phyloP scores from a whole-genome alignment of 2,113 vertebrate genomes.

The Lepisosteus oculatus region DNA sequence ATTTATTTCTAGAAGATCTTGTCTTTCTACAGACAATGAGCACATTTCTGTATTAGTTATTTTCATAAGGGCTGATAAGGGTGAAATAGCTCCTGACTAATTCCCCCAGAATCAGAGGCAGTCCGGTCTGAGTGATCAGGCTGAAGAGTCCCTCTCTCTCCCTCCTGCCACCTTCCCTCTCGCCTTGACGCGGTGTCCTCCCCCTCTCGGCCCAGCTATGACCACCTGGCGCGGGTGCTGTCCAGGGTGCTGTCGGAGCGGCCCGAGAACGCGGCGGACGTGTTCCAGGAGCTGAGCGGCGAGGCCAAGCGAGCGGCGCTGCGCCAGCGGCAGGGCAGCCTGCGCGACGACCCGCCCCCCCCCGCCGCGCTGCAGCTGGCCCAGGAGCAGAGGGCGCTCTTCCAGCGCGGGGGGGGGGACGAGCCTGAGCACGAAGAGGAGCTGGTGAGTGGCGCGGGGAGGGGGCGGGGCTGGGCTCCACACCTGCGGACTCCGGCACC shows the following conservation, averaged over 20 bases:
- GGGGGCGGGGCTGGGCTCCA: too few relatives aligned
- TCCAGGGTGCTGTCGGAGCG: conserved; percentile 81
- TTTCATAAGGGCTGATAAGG: too few relatives aligned
- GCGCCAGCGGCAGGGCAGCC: conserved; percentile 64
- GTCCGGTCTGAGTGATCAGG: too few relatives aligned
- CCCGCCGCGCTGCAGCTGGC: conserved; percentile 64
- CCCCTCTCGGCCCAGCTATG: conserved; percentile 68
- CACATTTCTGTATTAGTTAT: too few relatives aligned
- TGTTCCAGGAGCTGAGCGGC: conserved; percentile 82
- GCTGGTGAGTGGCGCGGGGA: conserved; percentile 39
- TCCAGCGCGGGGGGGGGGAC: conserved; percentile 53
- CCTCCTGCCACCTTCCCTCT: not conserved
- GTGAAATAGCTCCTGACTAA: too few relatives aligned
- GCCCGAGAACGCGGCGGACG: conserved; percentile 74
- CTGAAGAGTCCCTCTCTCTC: too few relatives aligned
- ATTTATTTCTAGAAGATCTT: too few relatives aligned
- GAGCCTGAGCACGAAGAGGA: conserved; percentile 66
- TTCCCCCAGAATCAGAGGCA: too few relatives aligned
- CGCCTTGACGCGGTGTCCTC: not conserved
- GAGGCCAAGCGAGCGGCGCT: conserved; percentile 74
- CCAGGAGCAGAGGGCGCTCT: conserved; percentile 72
- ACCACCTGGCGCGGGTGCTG: conserved; percentile 79
- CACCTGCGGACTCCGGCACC: too few relatives aligned
- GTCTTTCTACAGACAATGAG: too few relatives aligned
- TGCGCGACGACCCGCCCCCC: conserved; percentile 61